These are phyloP conservation scores for Melieria omissa DNA, from an alignment of 2,888 invertebrate species.

Conservation along the genomic window DNA sequence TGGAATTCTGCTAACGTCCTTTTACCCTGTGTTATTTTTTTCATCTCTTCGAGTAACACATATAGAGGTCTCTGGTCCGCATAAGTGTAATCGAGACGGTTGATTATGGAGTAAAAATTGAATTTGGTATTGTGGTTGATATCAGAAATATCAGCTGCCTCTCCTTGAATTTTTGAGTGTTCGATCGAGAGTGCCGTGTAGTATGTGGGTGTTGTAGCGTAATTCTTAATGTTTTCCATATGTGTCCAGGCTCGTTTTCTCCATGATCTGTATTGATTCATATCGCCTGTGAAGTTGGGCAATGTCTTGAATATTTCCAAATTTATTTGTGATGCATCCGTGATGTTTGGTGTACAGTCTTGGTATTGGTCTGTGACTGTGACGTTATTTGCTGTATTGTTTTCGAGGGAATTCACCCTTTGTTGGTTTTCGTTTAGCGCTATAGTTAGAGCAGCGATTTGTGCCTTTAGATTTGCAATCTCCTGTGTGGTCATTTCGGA, in stretches of 20 bases:
- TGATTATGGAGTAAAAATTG: slow-evolving; percentile 30
- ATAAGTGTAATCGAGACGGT: slow-evolving; percentile 30
- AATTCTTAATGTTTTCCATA: slow-evolving; percentile 12
- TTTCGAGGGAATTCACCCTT: not conserved
- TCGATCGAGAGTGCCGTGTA: slow-evolving; percentile 26
- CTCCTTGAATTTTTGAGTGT: slow-evolving; percentile 19
- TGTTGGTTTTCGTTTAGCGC: not conserved
- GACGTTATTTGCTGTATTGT: not conserved
- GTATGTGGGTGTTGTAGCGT: slow-evolving; percentile 21
- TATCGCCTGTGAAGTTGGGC: slow-evolving; percentile 19
- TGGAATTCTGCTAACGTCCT: slow-evolving; percentile 12
- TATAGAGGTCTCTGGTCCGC: slow-evolving; percentile 29
- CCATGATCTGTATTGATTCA: slow-evolving; percentile 17
- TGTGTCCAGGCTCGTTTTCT: slow-evolving; percentile 18
- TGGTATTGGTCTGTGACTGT: slow-evolving; percentile 6
- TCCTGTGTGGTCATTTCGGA: not conserved
- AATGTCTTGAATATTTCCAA: slow-evolving; percentile 27
- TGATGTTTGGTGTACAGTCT: slow-evolving; percentile 19
- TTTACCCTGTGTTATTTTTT: slow-evolving; percentile 24
- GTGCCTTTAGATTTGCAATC: not conserved
- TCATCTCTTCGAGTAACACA: slow-evolving; percentile 29
- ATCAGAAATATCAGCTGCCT: slow-evolving; percentile 7
- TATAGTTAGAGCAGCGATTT: slow-evolving; percentile 1
- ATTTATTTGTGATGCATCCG: slow-evolving; percentile 19
- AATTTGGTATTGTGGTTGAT: slow-evolving; percentile 27